Evolutionary conservation across 2,797 vertebrate genomes (phyloP).

Genomic region (Catharus ustulatus): DNA sequence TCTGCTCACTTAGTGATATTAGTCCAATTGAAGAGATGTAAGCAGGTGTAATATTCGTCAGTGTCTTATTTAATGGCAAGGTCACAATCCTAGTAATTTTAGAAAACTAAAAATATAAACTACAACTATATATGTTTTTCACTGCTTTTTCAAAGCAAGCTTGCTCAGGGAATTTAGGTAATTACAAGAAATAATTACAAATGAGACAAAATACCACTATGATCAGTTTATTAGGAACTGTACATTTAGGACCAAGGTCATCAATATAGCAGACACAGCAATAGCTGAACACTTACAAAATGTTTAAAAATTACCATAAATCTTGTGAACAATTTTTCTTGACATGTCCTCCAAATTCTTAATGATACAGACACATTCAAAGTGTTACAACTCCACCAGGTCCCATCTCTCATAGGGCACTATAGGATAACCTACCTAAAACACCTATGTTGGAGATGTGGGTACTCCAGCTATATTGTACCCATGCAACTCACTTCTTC

Average conservation of each 20-base stretch:
- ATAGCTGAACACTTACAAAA: background rate
- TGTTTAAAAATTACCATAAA: background rate
- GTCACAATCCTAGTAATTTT: background rate
- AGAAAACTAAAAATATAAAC: background rate
- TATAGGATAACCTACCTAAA: background rate
- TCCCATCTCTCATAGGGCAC: rapidly evolving
- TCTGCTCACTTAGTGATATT: background rate
- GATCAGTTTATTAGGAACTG: background rate
- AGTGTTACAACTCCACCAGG: background rate
- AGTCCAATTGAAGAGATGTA: background rate
- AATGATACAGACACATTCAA: background rate
- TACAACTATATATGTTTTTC: background rate
- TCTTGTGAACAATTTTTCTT: background rate
- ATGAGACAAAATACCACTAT: background rate
- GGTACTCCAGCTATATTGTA: background rate
- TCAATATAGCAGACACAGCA: background rate
- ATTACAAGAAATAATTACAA: background rate
- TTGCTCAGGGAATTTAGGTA: background rate
- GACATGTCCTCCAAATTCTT: background rate
- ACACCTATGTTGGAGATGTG: background rate
- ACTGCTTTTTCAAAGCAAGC: background rate
- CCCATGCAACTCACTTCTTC: background rate
- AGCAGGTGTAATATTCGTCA: background rate
- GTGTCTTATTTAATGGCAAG: background rate
- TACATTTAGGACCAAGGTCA: background rate